Evolutionary conservation across 2,113 vertebrate genomes (phyloP).

Genomic region (Sphaerodactylus townsendi): DNA sequence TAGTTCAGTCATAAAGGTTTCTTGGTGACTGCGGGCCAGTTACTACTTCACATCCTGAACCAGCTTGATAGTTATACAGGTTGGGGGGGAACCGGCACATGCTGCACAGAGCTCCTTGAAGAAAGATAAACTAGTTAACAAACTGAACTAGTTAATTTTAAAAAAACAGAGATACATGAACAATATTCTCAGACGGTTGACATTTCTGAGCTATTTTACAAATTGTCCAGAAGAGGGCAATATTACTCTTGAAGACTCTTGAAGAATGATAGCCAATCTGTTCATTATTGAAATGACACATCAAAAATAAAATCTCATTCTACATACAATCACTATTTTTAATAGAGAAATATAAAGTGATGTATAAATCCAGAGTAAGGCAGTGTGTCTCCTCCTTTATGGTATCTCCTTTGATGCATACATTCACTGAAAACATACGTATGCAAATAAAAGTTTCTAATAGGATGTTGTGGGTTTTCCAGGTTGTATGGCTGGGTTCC

Average conservation of each 20-base stretch:
- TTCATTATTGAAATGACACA: neutral
- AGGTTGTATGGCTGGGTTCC: too few species aligned
- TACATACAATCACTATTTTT: neutral
- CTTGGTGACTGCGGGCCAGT: too few species aligned
- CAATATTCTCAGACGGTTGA: neutral
- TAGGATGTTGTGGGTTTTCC: too few species aligned
- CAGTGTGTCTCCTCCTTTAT: neutral
- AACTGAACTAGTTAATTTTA: too few species aligned
- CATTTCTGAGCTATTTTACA: rapidly evolving
- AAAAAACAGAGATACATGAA: neutral
- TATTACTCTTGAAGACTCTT: rapidly evolving
- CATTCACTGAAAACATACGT: neutral
- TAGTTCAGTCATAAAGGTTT: too few species aligned
- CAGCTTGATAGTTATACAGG: too few species aligned
- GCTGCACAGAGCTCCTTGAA: too few species aligned
- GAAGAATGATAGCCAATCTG: neutral
- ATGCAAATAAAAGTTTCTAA: neutral
- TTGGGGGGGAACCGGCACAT: too few species aligned
- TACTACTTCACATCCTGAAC: too few species aligned
- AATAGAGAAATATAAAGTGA: neutral
- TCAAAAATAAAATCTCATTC: neutral
- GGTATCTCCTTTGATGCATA: neutral
- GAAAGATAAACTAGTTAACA: too few species aligned
- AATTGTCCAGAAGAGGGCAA: conserved; percentile 47
- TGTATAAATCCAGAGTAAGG: neutral